Conservation (phyloP, 2,888 invertebrate species). For the Zygogramma bicolorata region DNA sequence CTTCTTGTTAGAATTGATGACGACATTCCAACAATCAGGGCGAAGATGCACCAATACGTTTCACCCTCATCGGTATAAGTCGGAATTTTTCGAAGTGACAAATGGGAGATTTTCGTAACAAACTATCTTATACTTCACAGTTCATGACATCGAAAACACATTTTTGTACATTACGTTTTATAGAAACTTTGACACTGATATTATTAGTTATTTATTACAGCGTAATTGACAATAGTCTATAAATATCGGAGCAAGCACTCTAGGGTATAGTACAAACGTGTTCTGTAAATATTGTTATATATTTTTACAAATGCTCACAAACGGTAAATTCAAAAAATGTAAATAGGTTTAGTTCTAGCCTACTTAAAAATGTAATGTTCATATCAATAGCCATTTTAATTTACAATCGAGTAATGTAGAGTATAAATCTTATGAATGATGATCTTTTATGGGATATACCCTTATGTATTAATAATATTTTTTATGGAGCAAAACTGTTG, state of each 20-base stretch:
- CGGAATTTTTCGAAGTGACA: neutral
- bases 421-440: constrained; percentile 2
- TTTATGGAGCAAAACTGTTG: too few relatives aligned
- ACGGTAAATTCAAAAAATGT: constrained; percentile 32
- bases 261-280: constrained; percentile 20
- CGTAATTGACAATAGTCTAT: constrained; percentile 4
- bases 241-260: constrained; percentile 3
- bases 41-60: constrained; percentile 76
- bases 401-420: constrained; percentile 21
- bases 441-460: constrained; percentile 7
- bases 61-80: constrained; percentile 1
- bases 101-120: neutral
- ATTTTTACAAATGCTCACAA: constrained; percentile 14
- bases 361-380: constrained; percentile 29
- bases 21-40: constrained; percentile 80
- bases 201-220: constrained; percentile 14
- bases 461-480: too few relatives aligned
- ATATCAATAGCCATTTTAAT: constrained; percentile 2
- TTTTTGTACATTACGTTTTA: constrained; percentile 28
- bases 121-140: constrained; percentile 9
- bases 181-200: constrained; percentile 24
- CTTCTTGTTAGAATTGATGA: constrained; percentile 88
- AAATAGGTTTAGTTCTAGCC: constrained; percentile 19
- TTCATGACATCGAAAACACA: constrained; percentile 20
- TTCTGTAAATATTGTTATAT: constrained; percentile 31